phyloP scores from a whole-genome alignment of 2,888 invertebrate genomes.

The Chrysomela aeneicollis region DNA sequence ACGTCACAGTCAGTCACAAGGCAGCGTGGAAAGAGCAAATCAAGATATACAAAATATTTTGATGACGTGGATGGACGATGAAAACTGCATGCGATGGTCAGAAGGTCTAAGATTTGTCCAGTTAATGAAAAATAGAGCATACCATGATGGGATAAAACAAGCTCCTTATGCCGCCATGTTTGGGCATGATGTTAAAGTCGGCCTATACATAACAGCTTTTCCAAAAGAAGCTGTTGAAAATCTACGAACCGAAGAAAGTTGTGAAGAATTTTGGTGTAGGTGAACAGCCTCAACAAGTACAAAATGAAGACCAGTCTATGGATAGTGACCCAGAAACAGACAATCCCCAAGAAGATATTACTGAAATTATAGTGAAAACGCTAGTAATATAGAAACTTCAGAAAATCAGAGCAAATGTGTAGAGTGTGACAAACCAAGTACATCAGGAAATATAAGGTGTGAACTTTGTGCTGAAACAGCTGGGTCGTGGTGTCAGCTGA shows the following conservation, averaged over 20 bases:
- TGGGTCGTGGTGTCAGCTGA: too few relatives aligned
- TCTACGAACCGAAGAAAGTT: constrained; percentile 30
- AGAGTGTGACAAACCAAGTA: neutral
- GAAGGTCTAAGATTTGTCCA: constrained; percentile 57
- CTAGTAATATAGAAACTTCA: constrained; percentile 20
- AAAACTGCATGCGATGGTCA: constrained; percentile 54
- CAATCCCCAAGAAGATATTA: constrained; percentile 22
- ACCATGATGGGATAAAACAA: constrained; percentile 50
- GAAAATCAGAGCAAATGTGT: constrained; percentile 9
- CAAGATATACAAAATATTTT: constrained; percentile 55
- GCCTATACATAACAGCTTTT: constrained; percentile 26
- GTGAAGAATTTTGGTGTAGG: constrained; percentile 19
- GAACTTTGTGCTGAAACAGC: too few relatives aligned
- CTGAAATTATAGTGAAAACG: constrained; percentile 18
- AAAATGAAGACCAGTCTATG: constrained; percentile 20
- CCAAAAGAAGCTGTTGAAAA: constrained; percentile 31
- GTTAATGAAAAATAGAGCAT: constrained; percentile 57
- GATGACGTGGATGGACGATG: constrained; percentile 54
- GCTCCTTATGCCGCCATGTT: constrained; percentile 47
- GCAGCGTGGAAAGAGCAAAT: constrained; percentile 50
- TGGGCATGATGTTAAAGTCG: constrained; percentile 34
- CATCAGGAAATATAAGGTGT: neutral
- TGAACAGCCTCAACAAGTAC: constrained; percentile 17
- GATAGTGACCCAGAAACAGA: constrained; percentile 21
- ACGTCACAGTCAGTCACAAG: constrained; percentile 43